A percentile compares a stretch with the other conserved stretches of the same genome.
Evolutionary conservation across 2,888 invertebrate species (phyloP).

Genomic region (Ochropleura plecta): DNA sequence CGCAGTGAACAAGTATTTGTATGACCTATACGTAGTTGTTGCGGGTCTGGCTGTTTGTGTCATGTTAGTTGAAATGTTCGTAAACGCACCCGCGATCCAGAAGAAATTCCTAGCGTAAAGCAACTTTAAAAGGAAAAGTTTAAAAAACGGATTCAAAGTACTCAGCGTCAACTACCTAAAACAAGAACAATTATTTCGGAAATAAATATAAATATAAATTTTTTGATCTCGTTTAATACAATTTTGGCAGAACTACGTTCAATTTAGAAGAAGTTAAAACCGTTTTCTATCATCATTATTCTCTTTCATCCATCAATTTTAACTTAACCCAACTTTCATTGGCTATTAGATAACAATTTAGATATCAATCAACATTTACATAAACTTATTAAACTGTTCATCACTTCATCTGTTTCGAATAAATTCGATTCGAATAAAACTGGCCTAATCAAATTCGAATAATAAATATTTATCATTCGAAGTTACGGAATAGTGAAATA

Average conservation of each 20-base stretch:
- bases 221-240: neutral
- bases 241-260: neutral
- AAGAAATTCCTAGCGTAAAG: no score
- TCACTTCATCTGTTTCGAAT: conserved; percentile 26
- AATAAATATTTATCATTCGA: conserved; percentile 32
- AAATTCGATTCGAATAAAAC: conserved; percentile 20
- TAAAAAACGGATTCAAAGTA: neutral
- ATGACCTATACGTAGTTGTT: no score
- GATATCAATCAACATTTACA: conserved; percentile 51
- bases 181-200: neutral
- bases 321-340: conserved; percentile 33
- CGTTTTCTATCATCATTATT: neutral
- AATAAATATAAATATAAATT: neutral
- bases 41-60: no score
- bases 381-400: conserved; percentile 49
- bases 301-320: neutral
- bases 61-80: no score
- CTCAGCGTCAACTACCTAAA: neutral
- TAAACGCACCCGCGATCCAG: no score
- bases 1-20: no score
- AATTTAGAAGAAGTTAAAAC: neutral
- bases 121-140: no score
- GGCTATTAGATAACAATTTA: conserved; percentile 53
- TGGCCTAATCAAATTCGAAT: conserved; percentile 40
- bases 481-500: conserved; percentile 42